These are phyloP conservation scores for Drosophila chauvacae DNA, from an alignment of 1,140 invertebrate species.

Conservation along the genomic window DNA sequence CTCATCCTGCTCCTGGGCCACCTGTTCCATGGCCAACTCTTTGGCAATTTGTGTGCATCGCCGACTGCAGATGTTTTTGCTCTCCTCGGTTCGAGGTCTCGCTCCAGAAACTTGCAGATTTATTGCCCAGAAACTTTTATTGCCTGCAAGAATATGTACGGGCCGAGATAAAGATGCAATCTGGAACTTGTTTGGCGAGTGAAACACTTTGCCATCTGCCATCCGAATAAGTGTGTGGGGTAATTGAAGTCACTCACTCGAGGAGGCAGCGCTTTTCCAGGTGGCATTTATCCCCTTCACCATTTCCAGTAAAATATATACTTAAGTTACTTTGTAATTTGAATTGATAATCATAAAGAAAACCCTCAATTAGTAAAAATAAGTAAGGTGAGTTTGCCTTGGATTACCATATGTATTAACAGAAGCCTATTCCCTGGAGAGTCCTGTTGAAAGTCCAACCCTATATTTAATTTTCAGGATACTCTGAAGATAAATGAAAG, in stretches of 20 bases:
- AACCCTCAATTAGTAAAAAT: neutral
- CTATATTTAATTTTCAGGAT: neutral
- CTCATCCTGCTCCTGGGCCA: constrained; percentile 43
- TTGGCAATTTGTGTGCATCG: constrained; percentile 62
- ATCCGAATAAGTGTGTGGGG: constrained; percentile 47
- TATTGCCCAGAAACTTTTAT: constrained; percentile 82
- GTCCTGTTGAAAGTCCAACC: neutral
- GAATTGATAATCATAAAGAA: neutral
- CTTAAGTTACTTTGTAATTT: too few species aligned
- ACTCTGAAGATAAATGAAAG: neutral
- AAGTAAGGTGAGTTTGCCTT: too few species aligned
- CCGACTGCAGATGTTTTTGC: constrained; percentile 71
- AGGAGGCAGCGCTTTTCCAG: constrained; percentile 27
- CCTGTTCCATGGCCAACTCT: constrained; percentile 68
- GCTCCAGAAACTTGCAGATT: constrained; percentile 81
- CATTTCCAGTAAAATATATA: neutral
- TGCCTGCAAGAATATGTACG: constrained; percentile 78
- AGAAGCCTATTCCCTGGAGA: neutral
- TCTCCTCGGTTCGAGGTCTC: constrained; percentile 49
- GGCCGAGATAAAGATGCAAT: constrained; percentile 76
- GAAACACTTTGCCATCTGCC: constrained; percentile 69
- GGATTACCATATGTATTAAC: too few species aligned
- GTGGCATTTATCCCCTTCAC: constrained; percentile 22
- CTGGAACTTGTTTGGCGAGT: constrained; percentile 74
- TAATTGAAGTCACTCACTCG: constrained; percentile 53